Base-by-base conservation (phyloP, 2,888 invertebrate genomes). In the Prosapia bicincta region DNA sequence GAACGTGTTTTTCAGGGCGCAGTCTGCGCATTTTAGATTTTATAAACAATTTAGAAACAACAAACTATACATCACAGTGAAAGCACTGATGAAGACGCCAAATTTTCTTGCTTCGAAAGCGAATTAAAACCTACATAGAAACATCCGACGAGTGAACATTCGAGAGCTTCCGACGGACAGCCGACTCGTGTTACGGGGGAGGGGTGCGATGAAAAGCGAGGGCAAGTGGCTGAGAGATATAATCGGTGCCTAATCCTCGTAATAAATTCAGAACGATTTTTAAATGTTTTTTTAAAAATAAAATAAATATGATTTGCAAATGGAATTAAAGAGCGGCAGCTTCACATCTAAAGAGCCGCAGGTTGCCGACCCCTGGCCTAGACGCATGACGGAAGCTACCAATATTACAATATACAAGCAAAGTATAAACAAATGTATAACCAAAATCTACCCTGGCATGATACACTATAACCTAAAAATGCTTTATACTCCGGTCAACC, bases 171-270 rank as follows among this genome's bases (percentile, higher is more conserved):
- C 66, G 66, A 66, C 66, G 23, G 30, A 6, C 6, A 30, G 6
- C 5, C 30, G 30, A 5, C n/a, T n/a, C n/a, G 7, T 24, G 9
- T 7, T 15, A 7, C 9, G 13, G 66, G 66, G 66, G 66, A 10
- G 23, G 66, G 66, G 66, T 66, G 66, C 66, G 66, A 3, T 66
- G 66, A 66, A 66, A 66, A 66, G 66, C 66, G 66, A 66, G 66
- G 7, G 3, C 66, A 66, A 66, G 66, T 66, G 66, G 66, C 26
- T 66, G 66, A 66, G 66, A 66, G 24, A 66, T 66, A 66, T 2
- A 66, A 66, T 20, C 24, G 23, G 66, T 66, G 66, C 66, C 26
- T 66, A 26, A 66, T 66, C 66, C 23, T 66, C 26, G 26, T 26
- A 66, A 23, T 66, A 10, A 3, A 66, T 66, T 66, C 66, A 66